phyloP scores from a whole-genome alignment of 1,140 invertebrate species.

The Drosophila azteca region DNA sequence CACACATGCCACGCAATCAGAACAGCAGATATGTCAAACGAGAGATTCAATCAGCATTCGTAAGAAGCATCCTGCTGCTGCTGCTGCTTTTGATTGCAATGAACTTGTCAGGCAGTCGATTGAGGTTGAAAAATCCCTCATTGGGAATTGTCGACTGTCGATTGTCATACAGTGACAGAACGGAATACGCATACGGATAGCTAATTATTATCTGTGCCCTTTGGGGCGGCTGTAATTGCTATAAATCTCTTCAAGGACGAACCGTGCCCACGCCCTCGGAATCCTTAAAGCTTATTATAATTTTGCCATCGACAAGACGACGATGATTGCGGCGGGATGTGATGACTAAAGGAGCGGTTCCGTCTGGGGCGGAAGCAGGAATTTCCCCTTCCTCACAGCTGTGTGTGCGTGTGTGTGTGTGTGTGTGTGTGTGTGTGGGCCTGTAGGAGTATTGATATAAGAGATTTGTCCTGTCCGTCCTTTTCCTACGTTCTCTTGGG shows the following conservation, averaged over 20 bases:
- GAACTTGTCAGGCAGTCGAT: conserved; percentile 57
- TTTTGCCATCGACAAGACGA: conserved; percentile 42
- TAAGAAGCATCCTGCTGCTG: conserved; percentile 6
- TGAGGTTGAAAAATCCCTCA: conserved; percentile 29
- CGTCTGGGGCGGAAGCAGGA: conserved; percentile 44
- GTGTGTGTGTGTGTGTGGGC: conserved; percentile 2
- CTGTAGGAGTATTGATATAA: conserved; percentile 33
- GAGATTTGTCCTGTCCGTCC: conserved; percentile 9
- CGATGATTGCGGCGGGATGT: conserved; percentile 22
- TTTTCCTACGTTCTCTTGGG: background rate
- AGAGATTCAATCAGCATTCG: conserved; percentile 70
- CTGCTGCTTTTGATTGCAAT: conserved; percentile 36
- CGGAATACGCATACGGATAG: conserved; percentile 31
- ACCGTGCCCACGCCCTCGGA: background rate
- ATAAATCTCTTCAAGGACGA: background rate
- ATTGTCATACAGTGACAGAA: conserved; percentile 21
- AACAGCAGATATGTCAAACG: conserved; percentile 48
- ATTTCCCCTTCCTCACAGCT: conserved; percentile 33
- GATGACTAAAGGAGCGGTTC: conserved; percentile 1
- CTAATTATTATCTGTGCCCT: conserved; percentile 66
- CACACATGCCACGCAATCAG: conserved; percentile 61
- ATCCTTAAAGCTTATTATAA: conserved; percentile 41
- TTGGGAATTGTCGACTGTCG: conserved; percentile 13
- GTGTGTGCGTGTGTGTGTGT: conserved; percentile 5
- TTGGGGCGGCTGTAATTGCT: conserved; percentile 34